Percentiles rank a stretch among this genome's conserved stretches.
phyloP scores from a whole-genome alignment of 2,888 invertebrate species.

The Drosophila pegasa region DNA sequence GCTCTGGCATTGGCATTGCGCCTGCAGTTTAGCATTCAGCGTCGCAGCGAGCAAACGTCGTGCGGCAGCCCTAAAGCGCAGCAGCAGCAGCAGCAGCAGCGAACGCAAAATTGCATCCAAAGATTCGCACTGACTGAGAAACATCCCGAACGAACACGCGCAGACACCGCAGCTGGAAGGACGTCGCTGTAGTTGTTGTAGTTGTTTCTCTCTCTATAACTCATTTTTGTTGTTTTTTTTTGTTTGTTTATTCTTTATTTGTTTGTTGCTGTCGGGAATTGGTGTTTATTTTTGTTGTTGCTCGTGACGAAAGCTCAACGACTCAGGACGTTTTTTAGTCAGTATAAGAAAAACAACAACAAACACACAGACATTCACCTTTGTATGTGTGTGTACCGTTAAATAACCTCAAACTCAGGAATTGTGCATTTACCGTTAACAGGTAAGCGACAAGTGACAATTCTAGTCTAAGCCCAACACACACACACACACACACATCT shows the following conservation, averaged over 20 bases:
- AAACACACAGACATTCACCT: background rate
- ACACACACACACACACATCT: conserved; percentile 1
- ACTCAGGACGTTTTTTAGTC: conserved; percentile 34
- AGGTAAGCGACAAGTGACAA: conserved; percentile 42
- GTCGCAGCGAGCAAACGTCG: conserved; percentile 75
- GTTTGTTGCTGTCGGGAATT: conserved; percentile 10
- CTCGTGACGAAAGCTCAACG: conserved; percentile 11
- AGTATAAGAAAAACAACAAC: conserved; percentile 5
- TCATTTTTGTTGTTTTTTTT: conserved; percentile 12
- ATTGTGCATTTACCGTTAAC: conserved; percentile 24
- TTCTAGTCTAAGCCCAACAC: conserved; percentile 5
- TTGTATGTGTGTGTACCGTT: background rate
- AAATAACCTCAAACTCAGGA: conserved; percentile 28
- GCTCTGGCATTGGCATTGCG: conserved; percentile 33
- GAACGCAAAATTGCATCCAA: conserved; percentile 3
- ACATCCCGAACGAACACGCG: background rate
- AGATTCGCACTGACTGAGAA: conserved; percentile 12
- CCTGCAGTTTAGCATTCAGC: conserved; percentile 75
- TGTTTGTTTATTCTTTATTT: background rate
- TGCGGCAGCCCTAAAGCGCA: conserved; percentile 53
- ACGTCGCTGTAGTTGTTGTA: conserved; percentile 1
- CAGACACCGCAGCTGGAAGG: background rate
- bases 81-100: conserved; percentile 12
- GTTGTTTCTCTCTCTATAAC: background rate
- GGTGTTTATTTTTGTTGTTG: conserved; percentile 10